A percentile compares a stretch with the other conserved stretches of the same genome.
Evolutionary conservation across 2,113 vertebrate species (phyloP).

Genomic region (Ptilorrhoa leucosticta): DNA sequence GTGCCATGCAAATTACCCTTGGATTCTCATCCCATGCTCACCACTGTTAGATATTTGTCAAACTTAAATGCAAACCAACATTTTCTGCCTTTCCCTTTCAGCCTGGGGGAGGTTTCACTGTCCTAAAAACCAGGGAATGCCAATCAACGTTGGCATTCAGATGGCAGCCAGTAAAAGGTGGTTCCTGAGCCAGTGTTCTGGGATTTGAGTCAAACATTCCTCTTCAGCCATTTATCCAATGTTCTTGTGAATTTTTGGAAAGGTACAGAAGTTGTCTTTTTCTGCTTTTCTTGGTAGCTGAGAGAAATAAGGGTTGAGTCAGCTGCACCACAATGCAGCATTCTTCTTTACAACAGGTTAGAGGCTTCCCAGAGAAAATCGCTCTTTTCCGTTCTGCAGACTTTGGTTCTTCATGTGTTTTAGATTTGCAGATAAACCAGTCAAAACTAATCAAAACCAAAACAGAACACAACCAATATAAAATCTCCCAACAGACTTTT

Average conservation of each 20-base stretch:
- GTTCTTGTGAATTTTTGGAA: neutral
- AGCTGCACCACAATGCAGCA: neutral
- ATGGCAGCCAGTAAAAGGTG: neutral
- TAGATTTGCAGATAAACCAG: neutral
- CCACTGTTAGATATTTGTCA: neutral
- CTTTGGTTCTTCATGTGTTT: neutral
- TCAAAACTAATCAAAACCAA: neutral
- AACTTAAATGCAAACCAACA: neutral
- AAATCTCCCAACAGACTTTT: neutral
- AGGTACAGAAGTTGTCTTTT: neutral
- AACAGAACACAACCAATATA: neutral
- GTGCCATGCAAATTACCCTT: neutral
- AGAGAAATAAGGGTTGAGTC: neutral
- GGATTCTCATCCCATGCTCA: neutral
- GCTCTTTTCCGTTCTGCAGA: neutral
- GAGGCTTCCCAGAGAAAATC: neutral
- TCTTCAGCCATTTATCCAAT: neutral
- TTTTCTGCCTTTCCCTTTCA: neutral
- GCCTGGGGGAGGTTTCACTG: neutral
- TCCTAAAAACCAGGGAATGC: neutral
- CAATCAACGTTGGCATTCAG: neutral
- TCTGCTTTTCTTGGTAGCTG: neutral
- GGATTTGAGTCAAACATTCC: neutral
- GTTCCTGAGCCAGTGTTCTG: neutral
- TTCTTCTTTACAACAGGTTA: neutral